Conservation (phyloP, 2,113 vertebrate genomes). For the Rattus rattus region DNA sequence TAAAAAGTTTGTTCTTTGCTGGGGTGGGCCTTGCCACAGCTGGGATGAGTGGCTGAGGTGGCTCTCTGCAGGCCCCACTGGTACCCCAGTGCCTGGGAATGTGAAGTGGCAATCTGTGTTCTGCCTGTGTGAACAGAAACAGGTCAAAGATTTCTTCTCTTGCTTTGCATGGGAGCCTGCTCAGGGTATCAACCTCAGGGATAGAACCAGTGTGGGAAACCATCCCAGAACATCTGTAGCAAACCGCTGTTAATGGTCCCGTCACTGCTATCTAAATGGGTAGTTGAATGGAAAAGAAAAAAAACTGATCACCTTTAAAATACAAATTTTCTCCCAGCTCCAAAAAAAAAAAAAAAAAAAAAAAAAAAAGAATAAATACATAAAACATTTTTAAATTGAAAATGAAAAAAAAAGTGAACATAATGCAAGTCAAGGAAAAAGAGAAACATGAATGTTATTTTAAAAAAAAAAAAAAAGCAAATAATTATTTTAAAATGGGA, state of each 20-base stretch:
- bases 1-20: conserved; percentile 13
- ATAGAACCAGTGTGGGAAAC: neutral
- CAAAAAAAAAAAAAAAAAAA: too few species aligned
- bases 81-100: neutral
- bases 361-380: too few species aligned
- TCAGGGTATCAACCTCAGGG: neutral
- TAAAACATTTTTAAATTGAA: too few species aligned
- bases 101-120: neutral
- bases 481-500: too few species aligned
- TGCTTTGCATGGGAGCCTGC: conserved; percentile 27
- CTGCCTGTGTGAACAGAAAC: conserved; percentile 2
- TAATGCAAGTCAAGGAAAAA: too few species aligned
- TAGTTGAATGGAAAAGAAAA: conserved; percentile 40
- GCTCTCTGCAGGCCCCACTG: neutral
- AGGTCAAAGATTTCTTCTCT: neutral
- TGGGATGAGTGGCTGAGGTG: neutral
- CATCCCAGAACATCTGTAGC: neutral
- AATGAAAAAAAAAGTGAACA: too few species aligned
- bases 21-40: neutral
- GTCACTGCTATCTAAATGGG: neutral
- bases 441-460: too few species aligned
- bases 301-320: neutral
- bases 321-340: conserved; percentile 58
- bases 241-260: neutral
- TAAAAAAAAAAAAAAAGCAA: too few species aligned